These are phyloP conservation scores for Brachystomella parvula DNA, from an alignment of 1,140 invertebrate genomes.

Conservation along the genomic window DNA sequence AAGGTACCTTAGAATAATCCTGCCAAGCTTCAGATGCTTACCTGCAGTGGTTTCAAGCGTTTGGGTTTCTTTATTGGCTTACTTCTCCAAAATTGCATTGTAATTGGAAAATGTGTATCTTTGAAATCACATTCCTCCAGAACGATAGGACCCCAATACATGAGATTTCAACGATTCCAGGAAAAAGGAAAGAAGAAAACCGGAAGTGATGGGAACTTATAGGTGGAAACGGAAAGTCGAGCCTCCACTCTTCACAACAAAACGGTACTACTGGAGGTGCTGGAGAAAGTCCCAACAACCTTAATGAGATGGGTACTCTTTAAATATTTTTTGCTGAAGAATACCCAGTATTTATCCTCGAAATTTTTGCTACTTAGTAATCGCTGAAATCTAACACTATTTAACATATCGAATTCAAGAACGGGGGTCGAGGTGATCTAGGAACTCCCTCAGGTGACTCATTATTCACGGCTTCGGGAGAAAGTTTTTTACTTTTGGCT, in stretches of 20 bases:
- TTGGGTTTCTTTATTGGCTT: too few species aligned
- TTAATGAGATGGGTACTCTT: conserved; percentile 81
- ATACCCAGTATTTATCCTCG: not conserved
- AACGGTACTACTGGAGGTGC: conserved; percentile 41
- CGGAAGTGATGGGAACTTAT: conserved; percentile 81
- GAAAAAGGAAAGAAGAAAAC: conserved; percentile 71
- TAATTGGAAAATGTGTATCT: too few species aligned
- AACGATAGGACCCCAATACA: too few species aligned
- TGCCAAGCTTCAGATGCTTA: too few species aligned
- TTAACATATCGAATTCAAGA: not conserved
- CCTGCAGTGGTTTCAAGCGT: too few species aligned
- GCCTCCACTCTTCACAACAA: conserved; percentile 49
- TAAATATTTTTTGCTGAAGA: conserved; percentile 30
- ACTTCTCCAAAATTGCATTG: too few species aligned
- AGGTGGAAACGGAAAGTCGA: conserved; percentile 68
- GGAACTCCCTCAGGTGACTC: conserved; percentile 1
- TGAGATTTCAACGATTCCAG: conserved; percentile 72
- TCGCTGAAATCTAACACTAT: not conserved
- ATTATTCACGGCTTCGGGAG: not conserved
- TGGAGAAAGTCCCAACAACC: conserved; percentile 43
- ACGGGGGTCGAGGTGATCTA: not conserved
- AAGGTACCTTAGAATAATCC: too few species aligned
- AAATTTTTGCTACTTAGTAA: not conserved
- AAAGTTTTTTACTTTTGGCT: not conserved
- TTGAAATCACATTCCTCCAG: too few species aligned